Conservation (phyloP, 2,888 invertebrate species). For the Synergus gifuensis region DNA sequence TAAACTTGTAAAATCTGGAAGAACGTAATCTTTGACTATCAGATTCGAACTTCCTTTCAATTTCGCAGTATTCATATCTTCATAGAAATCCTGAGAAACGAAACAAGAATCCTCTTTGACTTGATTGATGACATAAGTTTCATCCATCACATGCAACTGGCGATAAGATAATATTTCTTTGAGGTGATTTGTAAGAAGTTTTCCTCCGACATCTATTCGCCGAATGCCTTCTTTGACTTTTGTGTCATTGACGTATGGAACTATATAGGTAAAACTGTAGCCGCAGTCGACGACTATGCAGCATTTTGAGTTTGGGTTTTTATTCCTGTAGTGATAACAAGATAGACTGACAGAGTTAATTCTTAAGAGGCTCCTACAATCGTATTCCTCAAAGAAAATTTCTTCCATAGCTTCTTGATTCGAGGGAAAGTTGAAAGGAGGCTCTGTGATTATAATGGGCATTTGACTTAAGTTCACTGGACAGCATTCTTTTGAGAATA, state of each 20-base stretch:
- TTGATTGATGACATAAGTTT: constrained; percentile 98
- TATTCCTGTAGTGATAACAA: constrained; percentile 83
- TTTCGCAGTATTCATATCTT: constrained; percentile 86
- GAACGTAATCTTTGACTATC: constrained; percentile 92
- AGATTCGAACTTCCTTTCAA: constrained; percentile 82
- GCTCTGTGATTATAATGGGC: constrained; percentile 94
- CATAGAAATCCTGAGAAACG: constrained; percentile 90
- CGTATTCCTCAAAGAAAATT: constrained; percentile 98
- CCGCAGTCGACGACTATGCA: constrained; percentile 95
- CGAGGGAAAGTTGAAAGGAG: constrained; percentile 94
- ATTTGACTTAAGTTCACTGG: constrained; percentile 88
- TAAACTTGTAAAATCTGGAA: constrained; percentile 96
- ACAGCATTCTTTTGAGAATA: constrained; percentile 92
- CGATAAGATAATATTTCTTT: constrained; percentile 98
- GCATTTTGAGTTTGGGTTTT: constrained; percentile 80
- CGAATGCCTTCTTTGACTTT: constrained; percentile 84
- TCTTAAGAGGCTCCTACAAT: constrained; percentile 89
- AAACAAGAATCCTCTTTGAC: constrained; percentile 98
- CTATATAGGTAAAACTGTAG: constrained; percentile 96
- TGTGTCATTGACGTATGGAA: constrained; percentile 89
- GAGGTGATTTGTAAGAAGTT: constrained; percentile 96
- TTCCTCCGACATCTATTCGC: constrained; percentile 97
- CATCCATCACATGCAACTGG: constrained; percentile 98
- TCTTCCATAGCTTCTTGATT: constrained; percentile 97
- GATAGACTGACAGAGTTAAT: constrained; percentile 90